phyloP scores from a whole-genome alignment of 2,888 invertebrate genomes.

The Steromphala cineraria region DNA sequence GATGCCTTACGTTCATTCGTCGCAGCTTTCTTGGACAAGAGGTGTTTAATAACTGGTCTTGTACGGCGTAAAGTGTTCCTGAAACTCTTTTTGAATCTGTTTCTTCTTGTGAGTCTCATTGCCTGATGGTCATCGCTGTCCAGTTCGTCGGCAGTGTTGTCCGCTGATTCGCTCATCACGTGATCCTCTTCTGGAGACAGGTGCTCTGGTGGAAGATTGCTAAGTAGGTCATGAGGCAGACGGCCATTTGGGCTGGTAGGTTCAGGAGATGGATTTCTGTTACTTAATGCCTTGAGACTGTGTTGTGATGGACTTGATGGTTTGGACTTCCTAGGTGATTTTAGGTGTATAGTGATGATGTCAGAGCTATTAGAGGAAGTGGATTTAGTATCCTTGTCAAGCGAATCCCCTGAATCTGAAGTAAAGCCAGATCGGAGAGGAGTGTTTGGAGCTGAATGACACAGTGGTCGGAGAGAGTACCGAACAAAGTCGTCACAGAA shows the following conservation, averaged over 20 bases:
- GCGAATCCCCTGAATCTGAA: constrained; percentile 46
- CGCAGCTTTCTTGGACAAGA: constrained; percentile 62
- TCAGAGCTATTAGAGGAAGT: constrained; percentile 48
- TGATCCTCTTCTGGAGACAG: background rate
- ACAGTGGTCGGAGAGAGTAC: constrained; percentile 1
- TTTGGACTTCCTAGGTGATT: constrained; percentile 15
- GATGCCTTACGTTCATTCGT: constrained; percentile 73
- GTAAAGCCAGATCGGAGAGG: background rate
- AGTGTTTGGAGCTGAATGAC: constrained; percentile 11
- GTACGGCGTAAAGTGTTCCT: constrained; percentile 38
- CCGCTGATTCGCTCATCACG: background rate
- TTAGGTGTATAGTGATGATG: constrained; percentile 49
- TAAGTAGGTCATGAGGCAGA: background rate
- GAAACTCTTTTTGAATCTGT: constrained; percentile 32
- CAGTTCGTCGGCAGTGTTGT: background rate
- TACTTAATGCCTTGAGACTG: background rate
- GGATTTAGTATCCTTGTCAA: constrained; percentile 42
- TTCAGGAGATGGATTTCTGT: background rate
- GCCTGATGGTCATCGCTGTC: constrained; percentile 13
- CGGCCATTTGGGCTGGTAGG: background rate
- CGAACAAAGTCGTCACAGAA: constrained; percentile 2
- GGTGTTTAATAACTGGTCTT: constrained; percentile 39
- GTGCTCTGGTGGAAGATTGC: background rate
- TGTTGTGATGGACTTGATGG: background rate
- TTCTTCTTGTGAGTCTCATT: constrained; percentile 17